Base-by-base conservation (phyloP, 2,888 invertebrate species). In the Clistopyga incitator region DNA sequence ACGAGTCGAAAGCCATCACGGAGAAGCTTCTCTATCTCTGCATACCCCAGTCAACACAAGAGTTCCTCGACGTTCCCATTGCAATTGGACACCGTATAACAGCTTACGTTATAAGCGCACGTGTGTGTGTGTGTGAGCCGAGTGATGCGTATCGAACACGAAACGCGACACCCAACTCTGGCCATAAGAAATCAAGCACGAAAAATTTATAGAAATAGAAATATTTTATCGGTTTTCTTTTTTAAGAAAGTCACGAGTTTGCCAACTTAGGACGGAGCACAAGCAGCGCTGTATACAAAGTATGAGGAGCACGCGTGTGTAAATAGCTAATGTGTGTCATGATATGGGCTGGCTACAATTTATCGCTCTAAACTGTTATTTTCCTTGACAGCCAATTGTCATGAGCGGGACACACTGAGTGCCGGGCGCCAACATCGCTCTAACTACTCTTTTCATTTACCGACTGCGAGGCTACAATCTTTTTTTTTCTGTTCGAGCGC, bases 51-150 rank as follows among this genome's bases (percentile, higher is more conserved):
- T 78, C 70, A 80, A 78, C 78, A 71, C 82, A 84, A 85, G 80
- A 68, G 67, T 71, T 67, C 56, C n/a, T 29, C 47, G 83, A 85
- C 84, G 88, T 89, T 89, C 88, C 88, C 89, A 87, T 81, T 88
- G 88, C 88, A 90, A 90, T 87, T 87, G 88, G 87, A 89, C 88
- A 87, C 88, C 88, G 79, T 78, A 86, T 84, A 86, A 84, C 42
- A 67, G 64, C 38, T 50, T 54, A 80, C 54, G 42, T 23, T 64
- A 42, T 23, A 20, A 71, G 81, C 74, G 81, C 84, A 81, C 61
- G 68, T 75, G 50, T 78, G 67, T 65, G 29, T 50, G 59, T 82
- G 45, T 72, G 71, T 38, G 74, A 61, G 45, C 79, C 79, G 68
- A 79, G 54, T 68, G 82, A 82, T 79, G 71, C 82, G 54, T 75